Evolutionary conservation across 2,888 invertebrate genomes (phyloP).

Genomic region (Therioaphis trifolii): DNA sequence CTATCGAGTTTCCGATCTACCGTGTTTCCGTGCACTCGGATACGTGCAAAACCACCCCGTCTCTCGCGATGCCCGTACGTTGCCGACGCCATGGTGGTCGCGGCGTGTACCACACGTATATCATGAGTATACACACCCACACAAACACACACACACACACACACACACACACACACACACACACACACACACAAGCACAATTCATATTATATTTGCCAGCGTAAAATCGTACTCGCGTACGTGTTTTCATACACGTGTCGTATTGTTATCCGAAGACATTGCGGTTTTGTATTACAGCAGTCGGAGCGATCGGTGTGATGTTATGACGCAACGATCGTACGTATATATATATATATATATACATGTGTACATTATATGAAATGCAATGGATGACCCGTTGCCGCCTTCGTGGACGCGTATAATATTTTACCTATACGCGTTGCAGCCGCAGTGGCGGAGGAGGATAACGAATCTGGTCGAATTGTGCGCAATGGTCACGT

Average conservation of each 20-base stretch:
- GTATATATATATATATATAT: not conserved
- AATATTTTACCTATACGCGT: constrained; percentile 22
- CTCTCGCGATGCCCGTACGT: not conserved
- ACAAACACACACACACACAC: too few species aligned
- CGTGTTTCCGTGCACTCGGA: not conserved
- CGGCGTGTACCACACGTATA: too few species aligned
- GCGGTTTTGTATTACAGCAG: not conserved
- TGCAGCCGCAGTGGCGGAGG: not conserved
- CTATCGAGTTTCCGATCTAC: not conserved
- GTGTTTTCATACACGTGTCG: too few species aligned
- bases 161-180: too few species aligned
- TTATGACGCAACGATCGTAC: not conserved
- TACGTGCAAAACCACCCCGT: not conserved
- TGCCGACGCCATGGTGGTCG: not conserved
- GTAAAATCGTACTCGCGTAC: too few species aligned
- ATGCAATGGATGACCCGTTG: too few species aligned
- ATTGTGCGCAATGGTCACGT: constrained; percentile 52
- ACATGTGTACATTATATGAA: too few species aligned
- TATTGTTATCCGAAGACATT: too few species aligned
- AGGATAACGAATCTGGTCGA: constrained; percentile 57
- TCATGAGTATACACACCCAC: too few species aligned
- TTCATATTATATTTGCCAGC: too few species aligned
- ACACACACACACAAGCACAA: too few species aligned
- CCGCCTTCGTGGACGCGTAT: not conserved
- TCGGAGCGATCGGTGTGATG: not conserved